phyloP scores from a whole-genome alignment of 2,797 vertebrate genomes.

The Sparus aurata region DNA sequence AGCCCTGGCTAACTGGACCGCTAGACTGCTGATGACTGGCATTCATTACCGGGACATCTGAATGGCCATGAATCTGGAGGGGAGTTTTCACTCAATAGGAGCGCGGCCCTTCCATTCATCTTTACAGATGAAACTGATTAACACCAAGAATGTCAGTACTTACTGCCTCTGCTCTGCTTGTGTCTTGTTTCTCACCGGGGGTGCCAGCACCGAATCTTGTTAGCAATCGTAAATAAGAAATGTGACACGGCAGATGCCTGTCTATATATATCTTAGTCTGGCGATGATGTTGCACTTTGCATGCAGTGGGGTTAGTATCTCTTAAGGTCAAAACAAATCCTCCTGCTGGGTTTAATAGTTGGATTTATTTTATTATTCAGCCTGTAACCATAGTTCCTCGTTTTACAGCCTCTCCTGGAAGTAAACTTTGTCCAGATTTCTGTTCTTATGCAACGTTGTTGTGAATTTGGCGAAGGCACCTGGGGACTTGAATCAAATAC shows the following conservation, averaged over 20 bases:
- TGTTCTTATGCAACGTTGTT: slow-evolving; percentile 70
- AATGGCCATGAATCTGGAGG: slow-evolving; percentile 43
- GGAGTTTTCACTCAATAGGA: slow-evolving; percentile 31
- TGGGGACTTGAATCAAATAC: slow-evolving; percentile 66
- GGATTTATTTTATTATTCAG: slow-evolving; percentile 25
- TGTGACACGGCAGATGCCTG: slow-evolving; percentile 30
- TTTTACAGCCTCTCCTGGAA: slow-evolving; percentile 40
- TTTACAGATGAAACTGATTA: slow-evolving; percentile 43
- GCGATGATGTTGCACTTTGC: slow-evolving; percentile 37
- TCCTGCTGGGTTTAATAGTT: slow-evolving; percentile 18
- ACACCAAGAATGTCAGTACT: slow-evolving; percentile 27
- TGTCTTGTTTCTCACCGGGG: neutral
- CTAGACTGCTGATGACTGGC: slow-evolving; percentile 22
- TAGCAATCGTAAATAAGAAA: slow-evolving; percentile 55
- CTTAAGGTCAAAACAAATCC: slow-evolving; percentile 30
- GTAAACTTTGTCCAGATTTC: slow-evolving; percentile 62
- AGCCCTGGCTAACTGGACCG: slow-evolving; percentile 27
- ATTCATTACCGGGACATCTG: slow-evolving; percentile 47
- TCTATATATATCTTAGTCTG: slow-evolving; percentile 45
- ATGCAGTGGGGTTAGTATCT: slow-evolving; percentile 20
- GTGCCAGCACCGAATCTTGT: slow-evolving; percentile 28
- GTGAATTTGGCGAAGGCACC: slow-evolving; percentile 56
- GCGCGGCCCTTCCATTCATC: slow-evolving; percentile 28
- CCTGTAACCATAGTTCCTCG: neutral
- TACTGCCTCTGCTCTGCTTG: slow-evolving; percentile 7